phyloP scores from a whole-genome alignment of 2,888 invertebrate genomes.

The Andrena hattorfiana region DNA sequence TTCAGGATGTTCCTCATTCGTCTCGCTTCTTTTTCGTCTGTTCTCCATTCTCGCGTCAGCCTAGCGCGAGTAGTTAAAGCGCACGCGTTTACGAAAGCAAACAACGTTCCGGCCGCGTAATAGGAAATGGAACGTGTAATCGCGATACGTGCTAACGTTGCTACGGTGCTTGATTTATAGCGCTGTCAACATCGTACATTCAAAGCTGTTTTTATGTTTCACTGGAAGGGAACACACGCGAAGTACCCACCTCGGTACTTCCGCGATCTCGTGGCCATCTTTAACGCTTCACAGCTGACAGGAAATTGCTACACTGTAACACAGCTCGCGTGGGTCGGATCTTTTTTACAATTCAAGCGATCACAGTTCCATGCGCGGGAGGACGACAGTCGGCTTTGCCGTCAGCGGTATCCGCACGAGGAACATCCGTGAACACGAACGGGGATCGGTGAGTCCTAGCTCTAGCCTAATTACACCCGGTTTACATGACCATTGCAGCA shows the following conservation, averaged over 20 bases:
- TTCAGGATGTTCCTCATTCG: slow-evolving; percentile 66
- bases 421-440: slow-evolving; percentile 67
- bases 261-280: too few species aligned
- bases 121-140: slow-evolving; percentile 4
- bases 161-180: neutral
- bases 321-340: too few species aligned
- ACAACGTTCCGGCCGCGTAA: neutral
- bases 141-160: neutral
- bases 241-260: neutral
- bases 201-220: neutral
- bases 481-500: slow-evolving; percentile 64
- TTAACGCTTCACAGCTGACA: too few species aligned
- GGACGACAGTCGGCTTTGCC: neutral
- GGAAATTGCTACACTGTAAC: too few species aligned
- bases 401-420: slow-evolving; percentile 37
- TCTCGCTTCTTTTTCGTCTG: neutral
- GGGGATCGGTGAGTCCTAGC: slow-evolving; percentile 66
- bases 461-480: slow-evolving; percentile 71
- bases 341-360: too few species aligned
- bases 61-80: neutral
- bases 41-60: neutral
- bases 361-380: too few species aligned
- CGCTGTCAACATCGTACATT: neutral
- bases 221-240: neutral
- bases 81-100: neutral